Evolutionary conservation across 2,797 vertebrate species (phyloP).

Genomic region (Eidolon dupreanum): DNA sequence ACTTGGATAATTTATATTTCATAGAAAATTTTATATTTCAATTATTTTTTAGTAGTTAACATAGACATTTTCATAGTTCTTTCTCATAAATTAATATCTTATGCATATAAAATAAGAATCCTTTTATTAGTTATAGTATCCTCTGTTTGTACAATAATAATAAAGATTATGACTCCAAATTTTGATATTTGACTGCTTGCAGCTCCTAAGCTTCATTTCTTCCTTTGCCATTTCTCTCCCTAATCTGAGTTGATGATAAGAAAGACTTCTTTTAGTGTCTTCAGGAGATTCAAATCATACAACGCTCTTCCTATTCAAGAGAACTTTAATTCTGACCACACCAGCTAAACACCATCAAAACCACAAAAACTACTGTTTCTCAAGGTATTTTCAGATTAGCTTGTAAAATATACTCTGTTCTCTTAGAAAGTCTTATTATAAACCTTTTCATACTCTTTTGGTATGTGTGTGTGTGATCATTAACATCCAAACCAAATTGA

Average conservation of each 20-base stretch:
- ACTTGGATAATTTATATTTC: not conserved
- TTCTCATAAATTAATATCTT: not conserved
- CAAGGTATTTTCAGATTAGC: not conserved
- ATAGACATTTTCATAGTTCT: not conserved
- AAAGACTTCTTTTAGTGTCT: not conserved
- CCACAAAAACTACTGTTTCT: not conserved
- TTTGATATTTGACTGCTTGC: not conserved
- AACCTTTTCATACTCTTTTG: not conserved
- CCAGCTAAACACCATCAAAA: not conserved
- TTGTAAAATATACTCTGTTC: not conserved
- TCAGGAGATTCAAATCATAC: not conserved
- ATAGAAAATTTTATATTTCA: not conserved
- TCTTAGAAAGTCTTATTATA: not conserved
- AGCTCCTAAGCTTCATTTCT: not conserved
- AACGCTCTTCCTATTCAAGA: not conserved
- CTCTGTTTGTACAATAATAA: not conserved
- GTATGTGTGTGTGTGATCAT: not conserved
- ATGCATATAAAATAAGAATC: not conserved
- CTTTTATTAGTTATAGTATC: not conserved
- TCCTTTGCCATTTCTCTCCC: not conserved
- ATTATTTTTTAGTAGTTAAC: not conserved
- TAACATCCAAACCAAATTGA: not conserved
- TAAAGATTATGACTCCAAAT: not conserved
- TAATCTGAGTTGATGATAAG: not conserved
- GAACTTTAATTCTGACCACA: not conserved